Conservation (phyloP, 2,113 vertebrate species). For the Labeo rohita region DNA sequence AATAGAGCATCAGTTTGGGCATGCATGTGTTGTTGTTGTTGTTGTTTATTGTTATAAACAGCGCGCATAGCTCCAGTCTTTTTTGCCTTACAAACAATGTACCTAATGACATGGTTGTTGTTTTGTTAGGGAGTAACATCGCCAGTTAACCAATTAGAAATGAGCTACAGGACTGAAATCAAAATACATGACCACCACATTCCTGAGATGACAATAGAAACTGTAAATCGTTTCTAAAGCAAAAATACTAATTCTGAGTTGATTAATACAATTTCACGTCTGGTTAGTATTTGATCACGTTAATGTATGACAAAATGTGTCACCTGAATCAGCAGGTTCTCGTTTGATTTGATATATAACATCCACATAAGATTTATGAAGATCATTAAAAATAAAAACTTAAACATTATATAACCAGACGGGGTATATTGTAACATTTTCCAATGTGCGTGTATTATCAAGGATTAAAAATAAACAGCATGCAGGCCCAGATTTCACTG, state of each 20-base stretch:
- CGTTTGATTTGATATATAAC: not conserved
- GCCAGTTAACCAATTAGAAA: slow-evolving; percentile 1
- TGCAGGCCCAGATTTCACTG: not conserved
- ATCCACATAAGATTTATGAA: too few species aligned
- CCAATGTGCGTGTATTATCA: not conserved
- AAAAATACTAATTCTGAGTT: not conserved
- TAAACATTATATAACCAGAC: not conserved
- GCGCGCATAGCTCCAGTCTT: not conserved
- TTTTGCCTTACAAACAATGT: not conserved
- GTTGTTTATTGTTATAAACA: not conserved
- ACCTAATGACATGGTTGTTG: not conserved
- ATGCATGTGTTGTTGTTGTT: slow-evolving; percentile 3
- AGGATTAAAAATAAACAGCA: not conserved
- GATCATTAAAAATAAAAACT: too few species aligned
- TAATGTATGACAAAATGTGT: not conserved
- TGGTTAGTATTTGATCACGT: not conserved
- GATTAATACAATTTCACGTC: not conserved
- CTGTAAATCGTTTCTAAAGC: not conserved
- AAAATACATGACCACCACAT: slow-evolving; percentile 6
- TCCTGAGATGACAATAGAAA: not conserved
- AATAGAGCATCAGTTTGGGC: not conserved
- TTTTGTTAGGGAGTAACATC: not conserved
- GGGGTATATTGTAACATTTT: not conserved
- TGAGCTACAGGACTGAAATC: slow-evolving; percentile 1
- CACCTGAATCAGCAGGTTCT: slow-evolving; percentile 7